Evolutionary conservation across 2,797 vertebrate genomes (phyloP).

Genomic region (Limosa lapponica): DNA sequence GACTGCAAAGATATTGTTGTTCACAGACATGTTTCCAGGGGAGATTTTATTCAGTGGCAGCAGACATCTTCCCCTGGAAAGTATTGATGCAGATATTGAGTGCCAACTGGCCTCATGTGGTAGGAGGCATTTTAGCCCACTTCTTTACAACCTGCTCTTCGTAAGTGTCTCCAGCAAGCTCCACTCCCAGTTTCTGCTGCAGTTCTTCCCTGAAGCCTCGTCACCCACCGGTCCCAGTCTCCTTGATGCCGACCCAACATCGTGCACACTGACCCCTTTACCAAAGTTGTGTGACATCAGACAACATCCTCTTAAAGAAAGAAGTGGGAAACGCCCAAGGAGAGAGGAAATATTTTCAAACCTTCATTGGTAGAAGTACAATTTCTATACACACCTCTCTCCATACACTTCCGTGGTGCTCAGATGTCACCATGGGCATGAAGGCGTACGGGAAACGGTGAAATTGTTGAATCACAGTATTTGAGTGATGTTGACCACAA

Average conservation of each 20-base stretch:
- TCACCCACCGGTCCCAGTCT: background rate
- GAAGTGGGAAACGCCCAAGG: background rate
- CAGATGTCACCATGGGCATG: background rate
- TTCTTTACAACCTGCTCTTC: background rate
- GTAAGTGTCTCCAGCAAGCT: background rate
- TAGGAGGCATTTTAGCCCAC: background rate
- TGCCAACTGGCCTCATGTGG: background rate
- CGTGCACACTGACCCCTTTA: background rate
- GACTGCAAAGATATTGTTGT: background rate
- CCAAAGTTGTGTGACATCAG: background rate
- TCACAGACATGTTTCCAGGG: background rate
- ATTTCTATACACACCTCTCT: background rate
- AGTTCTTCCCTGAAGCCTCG: background rate
- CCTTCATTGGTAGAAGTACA: background rate
- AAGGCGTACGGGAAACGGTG: background rate
- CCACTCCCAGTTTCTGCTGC: background rate
- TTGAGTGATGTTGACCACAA: background rate
- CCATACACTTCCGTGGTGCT: background rate
- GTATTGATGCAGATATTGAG: background rate
- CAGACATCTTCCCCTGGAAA: background rate
- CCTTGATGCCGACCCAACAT: background rate
- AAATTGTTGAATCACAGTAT: background rate
- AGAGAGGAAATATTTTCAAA: background rate
- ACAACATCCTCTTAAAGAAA: background rate
- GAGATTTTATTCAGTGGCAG: background rate